Conservation (phyloP, 2,797 vertebrate genomes). For the Dendrocincla tyrannina region DNA sequence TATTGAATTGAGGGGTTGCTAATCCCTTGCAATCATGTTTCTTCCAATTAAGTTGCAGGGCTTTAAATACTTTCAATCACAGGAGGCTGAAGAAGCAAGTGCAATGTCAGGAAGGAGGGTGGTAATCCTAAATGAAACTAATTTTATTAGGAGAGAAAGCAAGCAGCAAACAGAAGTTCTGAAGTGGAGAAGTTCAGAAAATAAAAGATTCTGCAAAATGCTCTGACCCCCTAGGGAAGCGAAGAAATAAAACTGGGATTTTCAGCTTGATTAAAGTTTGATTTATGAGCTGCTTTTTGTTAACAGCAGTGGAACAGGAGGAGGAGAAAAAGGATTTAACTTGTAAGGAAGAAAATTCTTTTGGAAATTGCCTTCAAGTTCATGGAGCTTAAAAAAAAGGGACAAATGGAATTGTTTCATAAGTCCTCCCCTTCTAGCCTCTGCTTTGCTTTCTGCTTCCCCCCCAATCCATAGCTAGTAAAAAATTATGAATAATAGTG, state of each 20-base stretch:
- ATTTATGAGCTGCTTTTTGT: slow-evolving; percentile 62
- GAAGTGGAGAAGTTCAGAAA: slow-evolving; percentile 58
- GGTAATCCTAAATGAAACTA: slow-evolving; percentile 72
- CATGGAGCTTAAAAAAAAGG: neutral
- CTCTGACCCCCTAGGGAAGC: slow-evolving; percentile 10
- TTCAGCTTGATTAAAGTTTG: slow-evolving; percentile 67
- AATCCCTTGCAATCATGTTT: slow-evolving; percentile 71
- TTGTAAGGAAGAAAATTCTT: slow-evolving; percentile 62
- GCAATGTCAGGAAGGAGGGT: slow-evolving; percentile 5
- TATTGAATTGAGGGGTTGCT: slow-evolving; percentile 64
- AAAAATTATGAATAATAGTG: neutral
- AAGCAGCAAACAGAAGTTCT: slow-evolving; percentile 47
- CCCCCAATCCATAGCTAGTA: neutral
- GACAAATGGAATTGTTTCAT: neutral
- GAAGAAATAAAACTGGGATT: slow-evolving; percentile 63
- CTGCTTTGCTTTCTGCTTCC: neutral
- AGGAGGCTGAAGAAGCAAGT: slow-evolving; percentile 42
- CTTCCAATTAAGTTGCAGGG: slow-evolving; percentile 71
- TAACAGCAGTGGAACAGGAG: slow-evolving; percentile 56
- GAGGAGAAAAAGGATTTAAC: slow-evolving; percentile 56
- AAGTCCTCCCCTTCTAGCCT: neutral
- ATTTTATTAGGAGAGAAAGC: slow-evolving; percentile 63
- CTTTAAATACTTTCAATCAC: slow-evolving; percentile 71
- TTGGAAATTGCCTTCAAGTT: slow-evolving; percentile 64
- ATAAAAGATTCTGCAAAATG: slow-evolving; percentile 63